These are phyloP conservation scores for Sipha flava DNA, from an alignment of 1,140 invertebrate species.

Conservation along the genomic window DNA sequence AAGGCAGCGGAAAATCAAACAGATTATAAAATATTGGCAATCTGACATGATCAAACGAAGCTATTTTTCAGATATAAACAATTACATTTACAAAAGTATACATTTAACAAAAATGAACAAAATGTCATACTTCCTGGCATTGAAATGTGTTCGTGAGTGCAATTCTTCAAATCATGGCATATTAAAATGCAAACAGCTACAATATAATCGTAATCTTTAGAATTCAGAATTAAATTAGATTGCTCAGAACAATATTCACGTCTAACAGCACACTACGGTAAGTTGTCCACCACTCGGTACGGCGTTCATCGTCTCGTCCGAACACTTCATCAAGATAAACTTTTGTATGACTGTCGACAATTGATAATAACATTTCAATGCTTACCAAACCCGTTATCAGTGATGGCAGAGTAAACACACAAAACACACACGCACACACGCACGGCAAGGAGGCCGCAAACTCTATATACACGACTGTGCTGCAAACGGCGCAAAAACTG, in stretches of 20 bases:
- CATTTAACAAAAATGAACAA: background rate
- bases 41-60: no score
- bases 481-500: no score
- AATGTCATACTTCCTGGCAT: constrained; percentile 20
- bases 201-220: background rate
- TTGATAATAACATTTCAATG: background rate
- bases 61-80: no score
- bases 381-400: no score
- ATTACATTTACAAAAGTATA: no score
- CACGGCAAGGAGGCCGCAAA: no score
- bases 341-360: background rate
- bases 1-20: no score
- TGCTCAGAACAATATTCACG: no score
- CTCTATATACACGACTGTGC: no score
- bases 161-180: background rate
- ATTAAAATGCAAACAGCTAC: background rate
- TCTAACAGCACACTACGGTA: background rate
- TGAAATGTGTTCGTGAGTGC: background rate
- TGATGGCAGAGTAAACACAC: no score
- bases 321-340: background rate
- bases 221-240: background rate
- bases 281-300: background rate
- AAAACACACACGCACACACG: no score
- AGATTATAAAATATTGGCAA: no score
- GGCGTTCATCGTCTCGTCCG: background rate